phyloP scores from a whole-genome alignment of 1,140 invertebrate species.

The Drosophila serrata region DNA sequence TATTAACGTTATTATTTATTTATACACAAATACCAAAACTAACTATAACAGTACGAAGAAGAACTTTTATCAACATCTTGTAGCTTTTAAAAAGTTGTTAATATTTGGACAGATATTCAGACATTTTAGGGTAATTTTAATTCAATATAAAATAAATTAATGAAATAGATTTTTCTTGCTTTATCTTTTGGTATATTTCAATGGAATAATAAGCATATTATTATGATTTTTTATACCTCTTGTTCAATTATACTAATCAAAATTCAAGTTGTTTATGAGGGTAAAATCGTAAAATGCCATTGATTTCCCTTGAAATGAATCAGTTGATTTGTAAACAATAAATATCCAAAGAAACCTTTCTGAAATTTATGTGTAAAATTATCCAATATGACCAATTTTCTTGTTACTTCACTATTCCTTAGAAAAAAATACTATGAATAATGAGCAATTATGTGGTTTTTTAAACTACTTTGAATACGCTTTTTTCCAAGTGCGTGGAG shows the following conservation, averaged over 20 bases:
- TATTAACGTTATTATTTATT: neutral
- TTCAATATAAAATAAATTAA: no score
- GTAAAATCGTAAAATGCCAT: neutral
- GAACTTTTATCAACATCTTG: no score
- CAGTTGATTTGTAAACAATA: neutral
- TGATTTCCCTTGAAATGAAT: neutral
- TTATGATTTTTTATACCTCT: neutral
- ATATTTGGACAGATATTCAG: neutral
- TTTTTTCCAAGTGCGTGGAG: conserved; percentile 28
- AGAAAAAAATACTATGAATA: neutral
- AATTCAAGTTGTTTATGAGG: neutral
- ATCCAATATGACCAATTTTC: no score
- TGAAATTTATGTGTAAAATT: no score
- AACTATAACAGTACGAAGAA: no score
- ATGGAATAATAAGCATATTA: no score
- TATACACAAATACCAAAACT: no score
- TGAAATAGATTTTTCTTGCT: no score
- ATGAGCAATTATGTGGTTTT: conserved; percentile 9
- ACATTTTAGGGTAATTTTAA: neutral
- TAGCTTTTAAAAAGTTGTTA: no score
- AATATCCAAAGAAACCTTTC: neutral
- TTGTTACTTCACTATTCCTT: no score
- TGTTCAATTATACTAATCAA: neutral
- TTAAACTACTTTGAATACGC: neutral
- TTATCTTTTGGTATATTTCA: no score